Base-by-base conservation (phyloP, 2,113 vertebrate species). In the Nannospalax galili region DNA sequence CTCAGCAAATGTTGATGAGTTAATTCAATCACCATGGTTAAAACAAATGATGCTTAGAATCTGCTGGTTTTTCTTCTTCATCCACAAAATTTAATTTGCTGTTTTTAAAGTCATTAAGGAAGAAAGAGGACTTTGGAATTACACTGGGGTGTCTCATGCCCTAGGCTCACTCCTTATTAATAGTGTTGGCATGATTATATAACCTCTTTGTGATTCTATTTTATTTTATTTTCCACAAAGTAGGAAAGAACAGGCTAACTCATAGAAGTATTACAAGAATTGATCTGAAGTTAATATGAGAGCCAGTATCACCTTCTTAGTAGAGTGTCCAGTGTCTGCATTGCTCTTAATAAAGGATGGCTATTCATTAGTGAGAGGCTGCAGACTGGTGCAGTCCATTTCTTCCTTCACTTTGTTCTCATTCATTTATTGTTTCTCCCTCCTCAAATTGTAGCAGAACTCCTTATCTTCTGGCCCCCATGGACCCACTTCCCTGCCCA, bases 41-140 rank as follows among this genome's bases (percentile, higher is more conserved):
- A 97, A 97, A 96, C 70, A 97, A 96, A 96, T 64, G 74, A 56
- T 92, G 88, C 84, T 96, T 90, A 91, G 70, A 95, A 90, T 93
- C 84, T 92, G 64, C 64, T 94, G 19, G 85, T 89, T 97, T 94
- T 95, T 92, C 82, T 90, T 95, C 58, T 94, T 93, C 35, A 90
- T 30, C 64, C 28, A 84, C 72, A 90, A 84, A 91, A 86, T 86
- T 97, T 85, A 94, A 95, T 94, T 94, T 89, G 70, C 58, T 32
- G 16, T 95, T 95, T 91, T 65, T n/a, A 75, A 94, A 95, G 32
- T 62, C 81, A 94, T 90, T 95, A 91, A 84, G 37, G 40, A 94
- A 52, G n/a, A 96, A 88, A 95, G 74, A 91, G 17, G 52, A 10
- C 52, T 92, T 88, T 93, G 64, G 62, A 96, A 88, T 86, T 93